phyloP scores from a whole-genome alignment of 35 echinoderm and acorn worm species.

The Antedon bifida region DNA sequence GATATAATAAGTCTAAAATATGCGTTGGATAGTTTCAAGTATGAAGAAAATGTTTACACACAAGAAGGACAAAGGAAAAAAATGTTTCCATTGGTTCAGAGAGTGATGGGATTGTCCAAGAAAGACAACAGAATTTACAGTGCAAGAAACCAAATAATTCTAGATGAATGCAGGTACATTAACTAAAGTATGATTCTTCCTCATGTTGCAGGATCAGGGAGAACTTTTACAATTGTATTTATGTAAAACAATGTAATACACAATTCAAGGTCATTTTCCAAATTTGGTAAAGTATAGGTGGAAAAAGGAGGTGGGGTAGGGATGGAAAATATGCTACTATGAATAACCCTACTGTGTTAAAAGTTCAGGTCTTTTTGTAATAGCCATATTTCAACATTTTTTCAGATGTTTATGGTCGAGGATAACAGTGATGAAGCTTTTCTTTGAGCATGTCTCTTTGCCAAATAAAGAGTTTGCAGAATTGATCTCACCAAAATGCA shows the following conservation, averaged over 20 bases:
- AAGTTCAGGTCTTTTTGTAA: no score
- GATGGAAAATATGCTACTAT: no score
- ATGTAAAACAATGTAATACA: no score
- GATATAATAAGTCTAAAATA: neutral
- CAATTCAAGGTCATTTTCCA: no score
- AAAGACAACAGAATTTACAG: neutral
- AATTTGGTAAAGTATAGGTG: no score
- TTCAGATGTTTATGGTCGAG: neutral
- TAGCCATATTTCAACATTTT: no score
- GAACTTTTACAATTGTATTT: no score
- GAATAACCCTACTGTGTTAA: no score
- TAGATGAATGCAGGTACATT: neutral
- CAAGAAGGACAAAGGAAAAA: neutral
- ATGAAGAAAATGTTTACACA: neutral
- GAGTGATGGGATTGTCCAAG: neutral
- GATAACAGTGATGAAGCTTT: neutral
- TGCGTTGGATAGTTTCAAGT: neutral
- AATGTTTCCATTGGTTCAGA: neutral
- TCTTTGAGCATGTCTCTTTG: neutral
- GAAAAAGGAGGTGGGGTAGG: no score
- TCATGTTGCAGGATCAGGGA: no score
- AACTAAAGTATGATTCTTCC: no score
- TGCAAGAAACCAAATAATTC: neutral
- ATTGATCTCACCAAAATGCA: neutral
- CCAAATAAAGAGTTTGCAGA: neutral